Percentiles rank a stretch among this genome's conserved stretches.
phyloP scores from a whole-genome alignment of 1,140 invertebrate species.

The Papilio aristodemus region DNA sequence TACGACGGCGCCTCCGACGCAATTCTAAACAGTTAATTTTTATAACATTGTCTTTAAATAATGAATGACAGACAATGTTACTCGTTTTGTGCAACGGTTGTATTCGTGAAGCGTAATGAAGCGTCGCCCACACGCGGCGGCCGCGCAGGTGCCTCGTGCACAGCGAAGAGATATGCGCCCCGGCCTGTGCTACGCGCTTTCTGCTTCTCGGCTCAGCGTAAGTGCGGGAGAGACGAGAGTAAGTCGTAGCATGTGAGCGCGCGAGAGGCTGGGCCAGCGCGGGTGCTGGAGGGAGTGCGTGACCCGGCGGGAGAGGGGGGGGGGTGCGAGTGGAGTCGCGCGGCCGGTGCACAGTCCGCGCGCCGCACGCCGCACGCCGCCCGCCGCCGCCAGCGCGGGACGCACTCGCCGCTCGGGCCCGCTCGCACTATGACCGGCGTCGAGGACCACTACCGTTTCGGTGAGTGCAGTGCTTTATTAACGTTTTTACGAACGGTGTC shows the following conservation, averaged over 20 bases:
- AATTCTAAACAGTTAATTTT: too few species aligned
- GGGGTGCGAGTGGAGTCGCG: constrained; percentile 39
- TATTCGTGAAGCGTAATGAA: too few species aligned
- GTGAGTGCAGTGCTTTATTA: constrained; percentile 49
- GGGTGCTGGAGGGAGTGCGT: constrained; percentile 37
- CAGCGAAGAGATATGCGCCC: too few species aligned
- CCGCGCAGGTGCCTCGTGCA: too few species aligned
- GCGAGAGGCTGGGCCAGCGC: constrained; percentile 9
- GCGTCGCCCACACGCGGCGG: too few species aligned
- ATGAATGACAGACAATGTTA: too few species aligned
- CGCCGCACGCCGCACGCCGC: constrained; percentile 49
- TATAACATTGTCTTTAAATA: too few species aligned
- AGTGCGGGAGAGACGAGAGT: not conserved
- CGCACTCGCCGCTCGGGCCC: constrained; percentile 31
- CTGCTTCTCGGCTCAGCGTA: too few species aligned
- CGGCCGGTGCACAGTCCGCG: constrained; percentile 35
- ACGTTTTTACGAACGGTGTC: constrained; percentile 22
- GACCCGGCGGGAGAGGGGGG: constrained; percentile 34
- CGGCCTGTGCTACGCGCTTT: too few species aligned
- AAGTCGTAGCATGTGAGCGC: not conserved
- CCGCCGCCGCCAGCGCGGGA: constrained; percentile 54
- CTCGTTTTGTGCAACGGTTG: too few species aligned
- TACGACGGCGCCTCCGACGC: too few species aligned
- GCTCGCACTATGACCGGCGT: constrained; percentile 47
- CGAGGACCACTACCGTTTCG: constrained; percentile 63